phyloP scores from a whole-genome alignment of 2,888 invertebrate species.

The Oxytorus armatus region DNA sequence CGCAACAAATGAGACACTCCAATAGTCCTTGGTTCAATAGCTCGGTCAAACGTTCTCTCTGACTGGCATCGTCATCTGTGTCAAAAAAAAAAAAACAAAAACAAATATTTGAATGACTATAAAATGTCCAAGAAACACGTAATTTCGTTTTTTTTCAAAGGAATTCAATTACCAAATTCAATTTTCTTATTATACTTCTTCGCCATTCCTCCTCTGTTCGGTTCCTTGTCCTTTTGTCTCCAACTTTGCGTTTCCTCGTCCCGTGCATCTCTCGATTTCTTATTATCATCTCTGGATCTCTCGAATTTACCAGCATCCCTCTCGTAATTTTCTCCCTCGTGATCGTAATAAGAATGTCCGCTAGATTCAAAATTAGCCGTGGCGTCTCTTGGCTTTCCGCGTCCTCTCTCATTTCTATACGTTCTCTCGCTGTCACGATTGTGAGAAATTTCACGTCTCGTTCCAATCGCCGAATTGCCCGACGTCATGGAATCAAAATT shows the following conservation, averaged over 20 bases:
- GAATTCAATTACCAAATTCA: constrained; percentile 72
- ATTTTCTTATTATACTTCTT: constrained; percentile 74
- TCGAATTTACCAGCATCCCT: constrained; percentile 51
- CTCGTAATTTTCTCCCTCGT: constrained; percentile 67
- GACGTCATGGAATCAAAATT: constrained; percentile 29
- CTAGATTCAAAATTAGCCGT: constrained; percentile 71
- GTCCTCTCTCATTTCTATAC: constrained; percentile 55
- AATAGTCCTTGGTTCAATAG: constrained; percentile 92
- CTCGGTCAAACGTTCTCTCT: constrained; percentile 93
- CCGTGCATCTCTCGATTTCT: constrained; percentile 65
- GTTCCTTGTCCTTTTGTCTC: constrained; percentile 73
- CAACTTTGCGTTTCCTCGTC: constrained; percentile 76
- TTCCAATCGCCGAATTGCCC: constrained; percentile 19
- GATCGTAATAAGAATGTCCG: constrained; percentile 74
- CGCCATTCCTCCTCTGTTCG: constrained; percentile 62
- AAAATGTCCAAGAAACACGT: background rate
- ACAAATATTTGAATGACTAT: background rate
- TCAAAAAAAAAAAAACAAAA: constrained; percentile 33
- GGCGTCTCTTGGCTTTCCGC: constrained; percentile 58
- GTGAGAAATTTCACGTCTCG: constrained; percentile 53
- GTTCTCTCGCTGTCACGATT: constrained; percentile 49
- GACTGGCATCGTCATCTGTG: constrained; percentile 88
- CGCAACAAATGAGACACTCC: constrained; percentile 98
- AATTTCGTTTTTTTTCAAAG: background rate
- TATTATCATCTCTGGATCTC: constrained; percentile 60